Evolutionary conservation across 2,797 vertebrate genomes (phyloP), one percentile per base, ranked within the genome.

Genomic region (Enteromius viviparus): DNA sequence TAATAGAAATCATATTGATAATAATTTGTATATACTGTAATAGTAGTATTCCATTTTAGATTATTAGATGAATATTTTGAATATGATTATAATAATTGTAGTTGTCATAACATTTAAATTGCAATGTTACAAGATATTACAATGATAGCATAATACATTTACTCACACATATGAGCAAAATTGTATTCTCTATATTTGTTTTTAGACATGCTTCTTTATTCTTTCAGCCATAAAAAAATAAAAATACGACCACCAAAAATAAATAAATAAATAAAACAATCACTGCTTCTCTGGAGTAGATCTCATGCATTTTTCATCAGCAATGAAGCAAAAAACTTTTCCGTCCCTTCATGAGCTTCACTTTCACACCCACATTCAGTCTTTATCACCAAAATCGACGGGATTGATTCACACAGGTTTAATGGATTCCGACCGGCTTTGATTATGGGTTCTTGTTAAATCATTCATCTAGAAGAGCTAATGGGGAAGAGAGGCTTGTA

Each of bases 371-470:
- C 68, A 72, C 90, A 78, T 87, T 85, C 74, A 83, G 87, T 90
- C 84, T 92, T 91, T 93, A 94, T 93, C 91, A 89, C 90, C 92
- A 90, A n/a, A 91, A 94, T 94, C 91, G 90, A 93, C 92, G 86
- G 87, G 90, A 94, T 92, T 89, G 93, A 94, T 94, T 92, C 89
- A 86, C 85, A 74, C 72, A 86, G 88, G 88, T 90, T 92, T 93
- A 91, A 93, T 94, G 90, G 93, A 92, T 93, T 93, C 92, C 92
- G 88, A 7, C 89, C 90, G 89, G 88, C 92, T 94, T 93, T 93
- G 92, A 94, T 94, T 93, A 93, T 86, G 89, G 90, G 17, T 87
- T 91, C 89, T 91, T 92, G 90, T 93, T 93, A 93, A 94, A 95
- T 94, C 93, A 93, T 95, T 94, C 92, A 94, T 92, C 91, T 93